Conservation (phyloP, 2,888 invertebrate species). For the Zhengitettix transpicula region DNA sequence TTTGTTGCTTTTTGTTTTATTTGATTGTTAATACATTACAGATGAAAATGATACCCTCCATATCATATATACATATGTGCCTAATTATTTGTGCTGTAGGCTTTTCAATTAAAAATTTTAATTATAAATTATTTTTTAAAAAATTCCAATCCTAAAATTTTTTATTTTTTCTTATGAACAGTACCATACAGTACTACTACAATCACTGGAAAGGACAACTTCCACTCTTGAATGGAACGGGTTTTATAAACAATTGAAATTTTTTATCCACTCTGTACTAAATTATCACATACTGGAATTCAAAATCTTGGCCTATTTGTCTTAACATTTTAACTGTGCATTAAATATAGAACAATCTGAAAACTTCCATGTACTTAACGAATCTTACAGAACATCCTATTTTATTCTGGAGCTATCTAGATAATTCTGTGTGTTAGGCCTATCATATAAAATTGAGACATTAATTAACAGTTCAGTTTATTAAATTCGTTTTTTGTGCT, state of each 20-base stretch:
- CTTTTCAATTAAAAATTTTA: not conserved
- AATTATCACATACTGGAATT: too few relatives aligned
- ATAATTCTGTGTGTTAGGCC: not conserved
- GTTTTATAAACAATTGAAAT: too few relatives aligned
- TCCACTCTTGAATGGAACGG: too few relatives aligned
- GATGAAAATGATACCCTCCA: not conserved
- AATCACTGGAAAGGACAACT: not conserved
- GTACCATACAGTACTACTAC: not conserved
- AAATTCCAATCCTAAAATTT: not conserved
- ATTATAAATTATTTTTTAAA: not conserved
- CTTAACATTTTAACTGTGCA: too few relatives aligned
- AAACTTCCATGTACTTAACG: not conserved
- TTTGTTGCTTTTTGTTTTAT: not conserved
- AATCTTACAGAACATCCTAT: not conserved
- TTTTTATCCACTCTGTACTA: too few relatives aligned
- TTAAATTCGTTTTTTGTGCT: not conserved
- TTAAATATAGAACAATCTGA: too few relatives aligned
- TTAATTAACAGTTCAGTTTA: not conserved
- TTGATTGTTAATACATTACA: not conserved
- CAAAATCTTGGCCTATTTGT: too few relatives aligned
- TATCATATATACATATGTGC: not conserved
- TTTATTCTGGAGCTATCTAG: not conserved
- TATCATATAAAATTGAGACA: not conserved
- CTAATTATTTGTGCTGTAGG: not conserved
- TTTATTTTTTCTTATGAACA: not conserved